Conservation (phyloP, 2,888 invertebrate genomes). For the Thysanoteuthis rhombus region DNA sequence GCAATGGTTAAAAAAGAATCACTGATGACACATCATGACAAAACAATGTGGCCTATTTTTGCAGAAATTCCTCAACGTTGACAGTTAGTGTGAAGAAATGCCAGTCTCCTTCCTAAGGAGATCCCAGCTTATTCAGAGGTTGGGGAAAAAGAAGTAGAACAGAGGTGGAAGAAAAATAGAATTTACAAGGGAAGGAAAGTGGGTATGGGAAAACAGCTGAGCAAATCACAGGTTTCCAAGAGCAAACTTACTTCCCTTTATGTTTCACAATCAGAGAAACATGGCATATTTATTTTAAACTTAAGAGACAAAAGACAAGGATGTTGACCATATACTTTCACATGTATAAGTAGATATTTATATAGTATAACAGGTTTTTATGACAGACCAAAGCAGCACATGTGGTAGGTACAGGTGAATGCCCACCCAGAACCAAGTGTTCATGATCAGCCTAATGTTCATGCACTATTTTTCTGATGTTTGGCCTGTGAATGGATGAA, state of each 20-base stretch:
- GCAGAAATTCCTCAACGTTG: neutral
- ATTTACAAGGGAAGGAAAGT: neutral
- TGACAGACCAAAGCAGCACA: no score
- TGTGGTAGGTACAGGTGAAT: no score
- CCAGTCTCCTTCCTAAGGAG: neutral
- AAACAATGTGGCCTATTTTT: neutral
- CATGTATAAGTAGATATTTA: no score
- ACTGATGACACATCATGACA: neutral
- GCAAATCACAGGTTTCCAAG: neutral
- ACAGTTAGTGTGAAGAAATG: neutral
- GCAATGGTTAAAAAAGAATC: neutral
- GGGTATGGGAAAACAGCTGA: neutral
- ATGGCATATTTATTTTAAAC: neutral
- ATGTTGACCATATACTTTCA: neutral
- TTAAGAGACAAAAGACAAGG: neutral
- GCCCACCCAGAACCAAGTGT: no score
- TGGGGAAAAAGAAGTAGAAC: neutral
- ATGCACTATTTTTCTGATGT: no score
- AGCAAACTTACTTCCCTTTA: neutral
- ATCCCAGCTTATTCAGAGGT: neutral
- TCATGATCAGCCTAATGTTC: no score
- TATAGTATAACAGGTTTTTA: no score
- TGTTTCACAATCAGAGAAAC: neutral
- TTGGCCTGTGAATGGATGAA: no score
- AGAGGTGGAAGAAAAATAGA: neutral